Conservation (phyloP, 2,797 vertebrate genomes). For the Acanthurus lineatus region DNA sequence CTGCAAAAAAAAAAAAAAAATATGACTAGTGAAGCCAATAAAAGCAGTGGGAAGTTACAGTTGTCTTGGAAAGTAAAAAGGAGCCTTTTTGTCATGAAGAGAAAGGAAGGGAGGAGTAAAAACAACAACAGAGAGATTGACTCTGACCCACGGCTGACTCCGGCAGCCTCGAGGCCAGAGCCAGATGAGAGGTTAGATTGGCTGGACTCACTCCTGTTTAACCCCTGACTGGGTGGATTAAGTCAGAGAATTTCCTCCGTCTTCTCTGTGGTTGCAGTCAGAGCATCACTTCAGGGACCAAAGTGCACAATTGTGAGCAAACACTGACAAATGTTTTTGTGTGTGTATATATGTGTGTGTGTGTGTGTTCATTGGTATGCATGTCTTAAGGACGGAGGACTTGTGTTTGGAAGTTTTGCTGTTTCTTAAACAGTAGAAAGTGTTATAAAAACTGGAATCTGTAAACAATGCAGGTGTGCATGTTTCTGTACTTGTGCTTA, state of each 20-base stretch:
- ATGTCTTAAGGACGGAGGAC: constrained; percentile 5
- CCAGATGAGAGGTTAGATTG: constrained; percentile 46
- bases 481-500: not conserved
- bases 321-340: not conserved
- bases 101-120: constrained; percentile 8
- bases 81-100: constrained; percentile 6
- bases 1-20: not conserved
- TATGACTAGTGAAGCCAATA: not conserved
- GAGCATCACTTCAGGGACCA: constrained; percentile 4
- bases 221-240: constrained; percentile 50
- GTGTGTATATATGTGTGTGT: too few species aligned
- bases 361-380: not conserved
- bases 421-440: not conserved
- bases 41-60: not conserved
- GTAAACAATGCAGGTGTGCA: not conserved
- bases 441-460: not conserved
- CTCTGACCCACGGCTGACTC: constrained; percentile 51
- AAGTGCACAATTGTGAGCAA: constrained; percentile 9
- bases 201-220: constrained; percentile 34
- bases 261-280: constrained; percentile 22
- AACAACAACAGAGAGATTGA: constrained; percentile 25
- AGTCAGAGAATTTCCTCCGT: constrained; percentile 47
- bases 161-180: constrained; percentile 21
- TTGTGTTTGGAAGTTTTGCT: not conserved
- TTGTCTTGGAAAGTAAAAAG: not conserved